phyloP scores from a whole-genome alignment of 2,113 vertebrate genomes.

The Ranitomeya variabilis region DNA sequence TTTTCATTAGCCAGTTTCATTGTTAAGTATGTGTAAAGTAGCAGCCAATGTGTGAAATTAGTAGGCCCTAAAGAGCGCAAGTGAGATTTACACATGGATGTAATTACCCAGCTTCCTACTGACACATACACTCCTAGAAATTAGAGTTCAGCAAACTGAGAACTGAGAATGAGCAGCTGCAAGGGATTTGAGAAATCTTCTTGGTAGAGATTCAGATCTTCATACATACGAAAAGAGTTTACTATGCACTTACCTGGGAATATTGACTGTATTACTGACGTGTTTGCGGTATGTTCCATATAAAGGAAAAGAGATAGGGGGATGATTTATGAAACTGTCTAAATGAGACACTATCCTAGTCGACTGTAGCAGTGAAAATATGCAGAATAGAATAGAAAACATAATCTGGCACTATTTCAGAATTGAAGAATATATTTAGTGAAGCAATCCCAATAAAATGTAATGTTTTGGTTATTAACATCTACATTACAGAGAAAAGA shows the following conservation, averaged over 20 bases:
- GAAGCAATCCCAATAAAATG: too few species aligned
- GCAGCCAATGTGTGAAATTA: constrained; percentile 48
- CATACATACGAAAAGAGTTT: neutral
- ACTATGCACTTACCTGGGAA: neutral
- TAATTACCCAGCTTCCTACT: constrained; percentile 24
- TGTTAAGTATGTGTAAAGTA: constrained; percentile 45
- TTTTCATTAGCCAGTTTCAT: constrained; percentile 31
- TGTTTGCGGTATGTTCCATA: too few species aligned
- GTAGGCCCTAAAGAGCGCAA: constrained; percentile 17
- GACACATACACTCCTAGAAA: neutral
- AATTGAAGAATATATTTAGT: too few species aligned
- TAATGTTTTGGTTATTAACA: too few species aligned
- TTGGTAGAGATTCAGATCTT: neutral
- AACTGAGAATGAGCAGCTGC: neutral
- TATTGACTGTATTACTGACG: too few species aligned
- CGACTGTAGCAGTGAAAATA: too few species aligned
- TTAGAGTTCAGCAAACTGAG: neutral
- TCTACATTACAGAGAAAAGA: too few species aligned
- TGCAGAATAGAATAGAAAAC: too few species aligned
- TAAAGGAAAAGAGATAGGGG: too few species aligned
- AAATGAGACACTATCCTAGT: too few species aligned
- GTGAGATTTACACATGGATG: constrained; percentile 42
- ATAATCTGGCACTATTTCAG: too few species aligned
- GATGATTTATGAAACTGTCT: too few species aligned
- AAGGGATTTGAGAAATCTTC: neutral